A percentile compares a stretch with the other conserved stretches of the same genome.
Conservation (phyloP, 2,113 vertebrate species). For the Takifugu bimaculatus region DNA sequence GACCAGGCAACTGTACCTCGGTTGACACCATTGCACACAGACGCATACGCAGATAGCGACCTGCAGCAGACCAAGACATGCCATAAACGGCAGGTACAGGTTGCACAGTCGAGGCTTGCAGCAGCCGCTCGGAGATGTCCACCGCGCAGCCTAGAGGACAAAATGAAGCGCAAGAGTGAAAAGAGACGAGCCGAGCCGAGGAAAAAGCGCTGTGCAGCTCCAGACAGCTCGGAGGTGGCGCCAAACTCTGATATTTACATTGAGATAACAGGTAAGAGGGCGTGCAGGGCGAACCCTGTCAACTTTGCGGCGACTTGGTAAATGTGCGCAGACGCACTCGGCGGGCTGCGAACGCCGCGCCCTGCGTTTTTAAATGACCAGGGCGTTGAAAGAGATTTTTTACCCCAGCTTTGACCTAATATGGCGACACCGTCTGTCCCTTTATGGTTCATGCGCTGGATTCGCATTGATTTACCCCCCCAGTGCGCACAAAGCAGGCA, state of each 20-base stretch:
- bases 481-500: not conserved
- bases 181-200: conserved; percentile 72
- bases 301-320: conserved; percentile 28
- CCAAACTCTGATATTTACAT: conserved; percentile 71
- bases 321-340: not conserved
- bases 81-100: conserved; percentile 22
- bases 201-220: conserved; percentile 72
- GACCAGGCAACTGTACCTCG: conserved; percentile 18
- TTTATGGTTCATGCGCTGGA: conserved; percentile 14
- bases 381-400: conserved; percentile 2
- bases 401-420: conserved; percentile 29
- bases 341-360: not conserved
- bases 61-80: conserved; percentile 17
- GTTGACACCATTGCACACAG: conserved; percentile 23
- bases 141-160: conserved; percentile 36
- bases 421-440: conserved; percentile 61
- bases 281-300: conserved; percentile 32
- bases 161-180: conserved; percentile 81
- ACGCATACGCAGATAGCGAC: conserved; percentile 5
- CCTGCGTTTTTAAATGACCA: not conserved
- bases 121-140: conserved; percentile 39
- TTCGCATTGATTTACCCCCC: not conserved
- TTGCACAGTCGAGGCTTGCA: conserved; percentile 7
- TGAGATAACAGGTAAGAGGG: conserved; percentile 74
- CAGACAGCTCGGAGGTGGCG: conserved; percentile 67